Conservation (phyloP, 2,888 invertebrate species). For the Lacanobia wlatinum region DNA sequence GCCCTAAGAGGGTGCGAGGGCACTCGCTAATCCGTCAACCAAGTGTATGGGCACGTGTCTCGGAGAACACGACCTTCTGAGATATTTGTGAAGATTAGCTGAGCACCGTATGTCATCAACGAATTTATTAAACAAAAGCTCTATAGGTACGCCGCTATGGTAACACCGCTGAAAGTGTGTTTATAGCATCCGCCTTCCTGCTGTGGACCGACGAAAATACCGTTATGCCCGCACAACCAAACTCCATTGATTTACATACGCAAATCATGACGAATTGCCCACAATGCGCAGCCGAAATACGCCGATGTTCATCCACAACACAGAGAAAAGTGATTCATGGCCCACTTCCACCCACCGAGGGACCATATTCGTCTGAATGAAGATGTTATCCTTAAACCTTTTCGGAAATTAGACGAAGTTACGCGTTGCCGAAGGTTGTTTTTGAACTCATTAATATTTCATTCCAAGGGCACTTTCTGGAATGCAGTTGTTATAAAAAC, state of each 20-base stretch:
- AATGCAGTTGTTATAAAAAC: slow-evolving; percentile 60
- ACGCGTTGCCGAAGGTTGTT: slow-evolving; percentile 65
- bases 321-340: slow-evolving; percentile 70
- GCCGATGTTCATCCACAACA: slow-evolving; percentile 70
- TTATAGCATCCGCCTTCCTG: slow-evolving; percentile 90
- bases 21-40: slow-evolving; percentile 62
- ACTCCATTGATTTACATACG: slow-evolving; percentile 90
- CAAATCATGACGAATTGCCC: slow-evolving; percentile 89
- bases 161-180: slow-evolving; percentile 86
- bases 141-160: slow-evolving; percentile 75
- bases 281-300: slow-evolving; percentile 86
- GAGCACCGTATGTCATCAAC: slow-evolving; percentile 63
- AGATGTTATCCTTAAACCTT: slow-evolving; percentile 69
- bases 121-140: slow-evolving; percentile 73
- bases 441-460: slow-evolving; percentile 68
- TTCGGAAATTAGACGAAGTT: slow-evolving; percentile 62
- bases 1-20: slow-evolving; percentile 45
- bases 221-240: slow-evolving; percentile 88
- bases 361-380: slow-evolving; percentile 69
- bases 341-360: slow-evolving; percentile 69
- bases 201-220: slow-evolving; percentile 88
- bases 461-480: slow-evolving; percentile 63
- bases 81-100: slow-evolving; percentile 55
- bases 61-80: slow-evolving; percentile 40
- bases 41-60: slow-evolving; percentile 64